These are phyloP conservation scores for Gymnorhina tibicen DNA, from an alignment of 2,113 vertebrate species.

Conservation along the genomic window DNA sequence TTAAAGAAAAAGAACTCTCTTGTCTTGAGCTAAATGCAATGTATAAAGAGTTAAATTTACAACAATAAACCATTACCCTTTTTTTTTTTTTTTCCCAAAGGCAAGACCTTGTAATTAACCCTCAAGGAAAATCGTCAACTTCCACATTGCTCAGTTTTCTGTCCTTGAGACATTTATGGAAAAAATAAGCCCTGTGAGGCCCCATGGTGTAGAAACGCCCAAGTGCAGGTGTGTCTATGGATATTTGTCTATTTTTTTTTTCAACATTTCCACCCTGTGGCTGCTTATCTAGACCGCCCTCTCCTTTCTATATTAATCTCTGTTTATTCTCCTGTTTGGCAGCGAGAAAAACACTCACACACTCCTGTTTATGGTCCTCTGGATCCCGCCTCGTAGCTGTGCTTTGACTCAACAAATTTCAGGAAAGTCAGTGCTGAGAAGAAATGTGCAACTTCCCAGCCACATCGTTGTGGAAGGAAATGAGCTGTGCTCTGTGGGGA, in stretches of 20 bases:
- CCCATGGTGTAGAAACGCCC: slow-evolving; percentile 10
- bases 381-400: slow-evolving; percentile 6
- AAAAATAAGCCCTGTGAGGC: slow-evolving; percentile 11
- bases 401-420: slow-evolving; percentile 39
- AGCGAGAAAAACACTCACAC: background rate
- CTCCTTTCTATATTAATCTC: background rate
- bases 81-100: background rate
- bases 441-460: slow-evolving; percentile 23
- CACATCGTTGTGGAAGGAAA: slow-evolving; percentile 32
- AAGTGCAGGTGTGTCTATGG: background rate
- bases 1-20: background rate
- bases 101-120: background rate
- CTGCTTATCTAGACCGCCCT: background rate
- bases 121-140: slow-evolving; percentile 3
- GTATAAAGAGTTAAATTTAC: background rate
- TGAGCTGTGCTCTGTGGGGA: slow-evolving; percentile 48
- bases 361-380: background rate
- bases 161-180: background rate
- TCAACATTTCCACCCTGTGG: background rate
- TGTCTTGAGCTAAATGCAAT: background rate
- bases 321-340: background rate
- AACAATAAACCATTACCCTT: background rate
- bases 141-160: slow-evolving; percentile 17
- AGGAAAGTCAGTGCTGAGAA: slow-evolving; percentile 17
- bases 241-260: slow-evolving; percentile 15